phyloP scores from a whole-genome alignment of 2,113 vertebrate species.

The Datnioides undecimradiatus region DNA sequence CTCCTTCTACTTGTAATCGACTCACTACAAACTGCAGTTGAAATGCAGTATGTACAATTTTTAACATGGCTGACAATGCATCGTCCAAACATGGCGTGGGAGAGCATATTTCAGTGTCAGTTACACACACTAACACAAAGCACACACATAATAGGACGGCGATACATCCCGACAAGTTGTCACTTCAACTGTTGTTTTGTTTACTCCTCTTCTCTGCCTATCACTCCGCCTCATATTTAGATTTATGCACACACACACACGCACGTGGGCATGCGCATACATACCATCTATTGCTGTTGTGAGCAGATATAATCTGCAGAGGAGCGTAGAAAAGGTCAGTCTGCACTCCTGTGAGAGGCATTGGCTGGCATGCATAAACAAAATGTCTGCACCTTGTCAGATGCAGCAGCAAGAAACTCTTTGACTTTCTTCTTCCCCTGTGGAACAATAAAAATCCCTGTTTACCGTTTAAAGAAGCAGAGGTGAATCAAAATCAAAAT shows the following conservation, averaged over 20 bases:
- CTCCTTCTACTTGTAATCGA: not conserved
- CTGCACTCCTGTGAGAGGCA: conserved; percentile 49
- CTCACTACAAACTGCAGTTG: not conserved
- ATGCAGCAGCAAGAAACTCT: conserved; percentile 36
- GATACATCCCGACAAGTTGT: conserved; percentile 14
- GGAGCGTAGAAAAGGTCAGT: conserved; percentile 66
- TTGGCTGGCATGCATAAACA: conserved; percentile 53
- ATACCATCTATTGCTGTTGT: conserved; percentile 18
- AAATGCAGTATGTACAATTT: not conserved
- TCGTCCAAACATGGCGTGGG: not conserved
- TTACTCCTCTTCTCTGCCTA: conserved; percentile 20
- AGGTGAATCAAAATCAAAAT: not conserved
- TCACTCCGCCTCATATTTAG: conserved; percentile 8
- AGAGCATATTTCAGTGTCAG: not conserved
- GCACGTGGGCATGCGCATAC: not conserved
- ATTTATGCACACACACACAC: conserved; percentile 21
- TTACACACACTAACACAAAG: conserved; percentile 3
- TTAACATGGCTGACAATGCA: not conserved
- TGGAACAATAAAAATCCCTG: not conserved
- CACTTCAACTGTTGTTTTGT: conserved; percentile 34
- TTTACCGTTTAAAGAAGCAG: not conserved
- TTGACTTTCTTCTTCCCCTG: not conserved
- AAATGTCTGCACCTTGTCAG: conserved; percentile 54
- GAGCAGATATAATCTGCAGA: conserved; percentile 50
- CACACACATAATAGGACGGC: conserved; percentile 9